phyloP scores from a whole-genome alignment of 2,797 vertebrate genomes.

The Rhincodon typus region DNA sequence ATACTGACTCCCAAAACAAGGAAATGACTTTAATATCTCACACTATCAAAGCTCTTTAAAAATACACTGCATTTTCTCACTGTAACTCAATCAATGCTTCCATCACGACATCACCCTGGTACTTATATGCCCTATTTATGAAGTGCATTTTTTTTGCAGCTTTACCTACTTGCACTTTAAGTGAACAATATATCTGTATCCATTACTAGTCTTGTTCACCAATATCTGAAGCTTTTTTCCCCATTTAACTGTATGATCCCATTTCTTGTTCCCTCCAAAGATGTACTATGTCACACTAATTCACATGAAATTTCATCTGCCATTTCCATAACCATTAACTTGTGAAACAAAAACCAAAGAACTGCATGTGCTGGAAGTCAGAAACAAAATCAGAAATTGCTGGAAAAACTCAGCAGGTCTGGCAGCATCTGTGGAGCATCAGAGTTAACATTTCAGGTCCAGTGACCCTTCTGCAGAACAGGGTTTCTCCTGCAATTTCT shows the following conservation, averaged over 20 bases:
- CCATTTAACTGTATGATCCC: background rate
- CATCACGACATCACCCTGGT: background rate
- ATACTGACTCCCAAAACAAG: background rate
- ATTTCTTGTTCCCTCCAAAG: background rate
- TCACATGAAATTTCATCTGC: background rate
- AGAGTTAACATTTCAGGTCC: too few relatives aligned
- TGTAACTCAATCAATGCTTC: background rate
- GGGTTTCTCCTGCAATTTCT: too few relatives aligned
- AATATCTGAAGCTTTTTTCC: background rate
- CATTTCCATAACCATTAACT: background rate
- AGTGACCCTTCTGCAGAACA: too few relatives aligned
- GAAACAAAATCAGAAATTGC: too few relatives aligned
- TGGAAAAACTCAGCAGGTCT: too few relatives aligned
- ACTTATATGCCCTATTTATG: background rate
- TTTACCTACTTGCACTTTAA: background rate
- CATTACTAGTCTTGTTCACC: background rate
- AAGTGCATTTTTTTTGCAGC: background rate
- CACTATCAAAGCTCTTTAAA: background rate
- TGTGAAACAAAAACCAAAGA: background rate
- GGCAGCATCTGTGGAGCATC: too few relatives aligned
- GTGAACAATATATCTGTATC: background rate
- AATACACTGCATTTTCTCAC: background rate
- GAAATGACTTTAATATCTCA: background rate
- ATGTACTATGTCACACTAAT: background rate
- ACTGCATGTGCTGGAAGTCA: too few relatives aligned